Evolutionary conservation across 2,888 invertebrate species (phyloP).

Genomic region (Amitus sp.): DNA sequence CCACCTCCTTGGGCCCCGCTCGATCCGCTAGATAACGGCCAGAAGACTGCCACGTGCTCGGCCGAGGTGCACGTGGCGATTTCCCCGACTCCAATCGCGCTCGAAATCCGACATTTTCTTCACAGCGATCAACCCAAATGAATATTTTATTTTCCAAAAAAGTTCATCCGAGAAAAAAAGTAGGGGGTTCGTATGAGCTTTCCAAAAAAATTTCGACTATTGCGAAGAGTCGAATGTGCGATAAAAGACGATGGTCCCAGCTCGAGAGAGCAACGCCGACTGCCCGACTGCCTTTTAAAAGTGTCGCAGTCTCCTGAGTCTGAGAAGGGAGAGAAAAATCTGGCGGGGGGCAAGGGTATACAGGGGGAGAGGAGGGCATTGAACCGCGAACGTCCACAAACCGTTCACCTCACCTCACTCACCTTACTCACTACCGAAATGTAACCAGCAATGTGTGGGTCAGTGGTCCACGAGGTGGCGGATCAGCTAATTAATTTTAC

Average conservation of each 20-base stretch:
- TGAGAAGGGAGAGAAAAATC: slow-evolving; percentile 18
- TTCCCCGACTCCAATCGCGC: slow-evolving; percentile 4
- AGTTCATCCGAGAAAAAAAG: too few relatives aligned
- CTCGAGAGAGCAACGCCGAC: slow-evolving; percentile 10
- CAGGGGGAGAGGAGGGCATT: slow-evolving; percentile 47
- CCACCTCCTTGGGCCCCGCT: slow-evolving; percentile 40
- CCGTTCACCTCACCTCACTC: slow-evolving; percentile 51
- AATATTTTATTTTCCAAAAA: too few relatives aligned
- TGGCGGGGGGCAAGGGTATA: slow-evolving; percentile 34
- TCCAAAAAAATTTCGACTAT: too few relatives aligned
- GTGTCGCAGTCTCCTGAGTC: slow-evolving; percentile 12
- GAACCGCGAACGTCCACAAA: slow-evolving; percentile 51
- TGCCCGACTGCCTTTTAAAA: slow-evolving; percentile 28
- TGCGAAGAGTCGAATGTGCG: too few relatives aligned
- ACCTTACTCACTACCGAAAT: slow-evolving; percentile 56
- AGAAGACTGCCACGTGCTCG: slow-evolving; percentile 42
- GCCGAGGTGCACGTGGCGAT: slow-evolving; percentile 29
- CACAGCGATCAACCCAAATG: too few relatives aligned
- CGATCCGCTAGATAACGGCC: slow-evolving; percentile 53
- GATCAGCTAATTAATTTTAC: too few relatives aligned
- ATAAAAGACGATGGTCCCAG: too few relatives aligned
- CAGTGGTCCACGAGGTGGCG: slow-evolving; percentile 58
- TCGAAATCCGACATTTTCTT: slow-evolving; percentile 8
- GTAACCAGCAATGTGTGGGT: slow-evolving; percentile 51
- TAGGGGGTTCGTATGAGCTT: too few relatives aligned